Evolutionary conservation across 2,888 invertebrate species (phyloP).

Genomic region (Ichneumoninae sp.): DNA sequence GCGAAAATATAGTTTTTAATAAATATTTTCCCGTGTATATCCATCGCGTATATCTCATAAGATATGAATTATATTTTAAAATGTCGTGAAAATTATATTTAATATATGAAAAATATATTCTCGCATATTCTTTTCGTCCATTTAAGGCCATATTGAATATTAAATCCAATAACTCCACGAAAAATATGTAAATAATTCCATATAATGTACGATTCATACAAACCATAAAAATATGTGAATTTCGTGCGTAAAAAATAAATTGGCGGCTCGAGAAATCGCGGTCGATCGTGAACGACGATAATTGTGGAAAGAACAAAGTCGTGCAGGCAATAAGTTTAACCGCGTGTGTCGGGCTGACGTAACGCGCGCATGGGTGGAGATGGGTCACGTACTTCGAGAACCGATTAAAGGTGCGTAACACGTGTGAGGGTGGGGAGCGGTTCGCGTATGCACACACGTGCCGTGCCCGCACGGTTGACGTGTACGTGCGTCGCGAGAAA

Average conservation of each 20-base stretch:
- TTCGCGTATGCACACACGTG: slow-evolving; percentile 66
- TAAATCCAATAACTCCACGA: no score
- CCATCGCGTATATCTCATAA: no score
- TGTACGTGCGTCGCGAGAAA: neutral
- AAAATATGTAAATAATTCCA: no score
- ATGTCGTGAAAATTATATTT: no score
- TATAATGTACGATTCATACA: neutral
- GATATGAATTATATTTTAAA: no score
- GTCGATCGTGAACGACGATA: neutral
- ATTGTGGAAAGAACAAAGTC: slow-evolving; percentile 12
- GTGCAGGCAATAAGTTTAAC: neutral
- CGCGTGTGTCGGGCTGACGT: slow-evolving; percentile 35
- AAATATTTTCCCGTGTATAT: no score
- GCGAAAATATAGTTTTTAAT: no score
- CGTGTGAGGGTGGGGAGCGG: slow-evolving; percentile 68
- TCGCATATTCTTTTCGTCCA: no score
- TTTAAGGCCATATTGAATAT: no score
- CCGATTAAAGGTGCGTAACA: slow-evolving; percentile 77
- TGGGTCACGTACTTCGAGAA: slow-evolving; percentile 71
- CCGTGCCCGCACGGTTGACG: neutral
- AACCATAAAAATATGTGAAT: neutral
- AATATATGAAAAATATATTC: no score
- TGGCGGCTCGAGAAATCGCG: neutral
- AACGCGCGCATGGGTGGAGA: slow-evolving; percentile 36
- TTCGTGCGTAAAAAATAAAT: neutral